Base-by-base conservation (phyloP, 2,888 invertebrate species). In the Monopis laevigella region DNA sequence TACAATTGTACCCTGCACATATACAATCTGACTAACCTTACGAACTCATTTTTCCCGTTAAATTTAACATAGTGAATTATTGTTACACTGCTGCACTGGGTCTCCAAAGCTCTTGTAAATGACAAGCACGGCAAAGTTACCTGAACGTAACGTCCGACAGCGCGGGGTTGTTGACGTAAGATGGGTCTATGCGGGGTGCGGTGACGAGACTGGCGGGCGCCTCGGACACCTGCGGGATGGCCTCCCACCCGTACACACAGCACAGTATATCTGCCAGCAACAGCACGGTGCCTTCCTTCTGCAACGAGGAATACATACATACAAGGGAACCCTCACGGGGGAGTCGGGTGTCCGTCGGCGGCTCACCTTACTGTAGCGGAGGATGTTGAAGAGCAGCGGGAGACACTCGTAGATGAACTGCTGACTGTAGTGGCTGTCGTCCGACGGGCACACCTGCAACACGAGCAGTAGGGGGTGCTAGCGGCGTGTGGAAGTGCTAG, bases 111-210 rank as follows among this genome's bases (percentile, higher is more conserved):
- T n/a, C n/a, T n/a, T n/a, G n/a, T n/a, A n/a, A n/a, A n/a, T n/a
- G n/a, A n/a, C n/a, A n/a, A n/a, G n/a, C n/a, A n/a, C n/a, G n/a
- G 17, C 14, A 28, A 39, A 38, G 5, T 32, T 52, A 85, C 85
- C 85, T 82, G 67, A 96, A 96, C 42, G 93, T 93, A 18, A 96
- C 94, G 62, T 96, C 96, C 52, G 93, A 93, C 26, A 96, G 82
- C 57, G 94, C 93, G 0, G 94, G 92, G 74, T 95, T 96, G 78
- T 96, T 96, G 48, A 96, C 94, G 72, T 93, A 96, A 58, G 92
- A 90, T 0, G 94, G 92, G 74, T 96, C 96, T 51, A 95, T 93
- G 45, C 93, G 82, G 0, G 93, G 90, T 12, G 36, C 2, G 2
- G 21, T 18, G 12, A 7, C 13, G 29, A 29, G 13, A 2, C 16